Evolutionary conservation across 2,113 vertebrate species (phyloP).

Genomic region (Menura novaehollandiae): DNA sequence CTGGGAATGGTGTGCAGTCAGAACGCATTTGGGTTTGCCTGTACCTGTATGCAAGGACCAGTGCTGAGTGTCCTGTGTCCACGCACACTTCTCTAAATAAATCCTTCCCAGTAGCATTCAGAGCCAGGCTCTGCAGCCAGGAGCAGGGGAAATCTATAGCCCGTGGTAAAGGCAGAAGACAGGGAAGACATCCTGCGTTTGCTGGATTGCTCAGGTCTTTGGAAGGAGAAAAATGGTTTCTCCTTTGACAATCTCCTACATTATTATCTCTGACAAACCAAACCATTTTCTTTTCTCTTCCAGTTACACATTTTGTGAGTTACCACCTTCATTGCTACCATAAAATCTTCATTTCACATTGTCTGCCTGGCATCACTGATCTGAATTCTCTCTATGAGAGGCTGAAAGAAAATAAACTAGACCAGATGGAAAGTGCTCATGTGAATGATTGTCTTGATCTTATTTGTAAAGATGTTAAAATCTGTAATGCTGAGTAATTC

Average conservation of each 20-base stretch:
- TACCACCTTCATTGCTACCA: neutral
- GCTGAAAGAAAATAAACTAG: conserved; percentile 1
- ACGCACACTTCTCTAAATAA: neutral
- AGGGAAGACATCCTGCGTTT: neutral
- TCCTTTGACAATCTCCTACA: neutral
- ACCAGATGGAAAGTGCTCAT: neutral
- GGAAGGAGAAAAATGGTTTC: neutral
- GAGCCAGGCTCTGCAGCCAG: neutral
- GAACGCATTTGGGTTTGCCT: neutral
- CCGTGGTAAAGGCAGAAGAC: neutral
- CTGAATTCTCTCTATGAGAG: neutral
- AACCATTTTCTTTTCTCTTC: neutral
- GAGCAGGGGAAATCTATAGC: neutral
- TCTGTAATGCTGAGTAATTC: neutral
- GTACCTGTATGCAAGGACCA: neutral
- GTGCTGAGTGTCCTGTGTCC: neutral
- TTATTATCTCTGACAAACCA: neutral
- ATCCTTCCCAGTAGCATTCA: neutral
- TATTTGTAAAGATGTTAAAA: neutral
- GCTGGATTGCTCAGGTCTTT: neutral
- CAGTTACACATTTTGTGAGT: neutral
- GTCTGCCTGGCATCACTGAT: neutral
- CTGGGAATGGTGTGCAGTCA: neutral
- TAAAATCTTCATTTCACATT: neutral
- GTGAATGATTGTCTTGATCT: neutral